These are phyloP conservation scores for Sus scrofa DNA, from an alignment of 2,113 vertebrate genomes.

Conservation along the genomic window T2T-Sscrofa CM000814.6:129343501-129344000, in stretches of 20 bases:
- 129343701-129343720: slow-evolving; percentile 43
- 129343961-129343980: slow-evolving; percentile 54
- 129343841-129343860: background rate
- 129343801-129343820: slow-evolving; percentile 39
- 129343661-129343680: background rate
- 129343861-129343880: slow-evolving; percentile 25
- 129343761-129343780: slow-evolving; percentile 39
- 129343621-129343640: slow-evolving; percentile 33
- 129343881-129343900: slow-evolving; percentile 42
- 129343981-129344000: slow-evolving; percentile 61
- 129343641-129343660: background rate
- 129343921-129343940: slow-evolving; percentile 47
- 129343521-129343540: slow-evolving; percentile 40
- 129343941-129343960: slow-evolving; percentile 61
- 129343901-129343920: slow-evolving; percentile 61
- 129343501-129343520: too few species aligned
- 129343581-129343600: slow-evolving; percentile 49
- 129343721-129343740: background rate
- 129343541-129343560: slow-evolving; percentile 3
- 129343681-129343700: slow-evolving; percentile 40
- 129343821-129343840: background rate
- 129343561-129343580: slow-evolving; percentile 32
- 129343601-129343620: background rate
- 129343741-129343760: slow-evolving; percentile 25
- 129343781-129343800: slow-evolving; percentile 59